Evolutionary conservation across 2,797 vertebrate genomes (phyloP).

Genomic region (Esox lucius): DNA sequence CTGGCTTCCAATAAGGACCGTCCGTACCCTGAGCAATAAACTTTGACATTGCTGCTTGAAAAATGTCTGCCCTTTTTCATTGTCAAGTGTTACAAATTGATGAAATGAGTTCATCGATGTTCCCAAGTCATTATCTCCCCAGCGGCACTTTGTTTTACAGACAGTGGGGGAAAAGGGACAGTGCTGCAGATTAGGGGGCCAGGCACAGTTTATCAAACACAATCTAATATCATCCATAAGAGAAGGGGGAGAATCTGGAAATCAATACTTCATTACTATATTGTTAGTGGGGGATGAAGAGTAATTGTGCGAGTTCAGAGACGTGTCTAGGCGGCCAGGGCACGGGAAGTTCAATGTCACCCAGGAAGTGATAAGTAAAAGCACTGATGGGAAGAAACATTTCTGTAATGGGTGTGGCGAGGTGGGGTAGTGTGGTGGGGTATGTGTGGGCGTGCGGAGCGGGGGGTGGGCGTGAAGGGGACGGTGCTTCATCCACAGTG

Average conservation of each 20-base stretch:
- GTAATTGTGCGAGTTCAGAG: constrained; percentile 87
- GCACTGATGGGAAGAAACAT: constrained; percentile 82
- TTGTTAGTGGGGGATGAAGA: constrained; percentile 97
- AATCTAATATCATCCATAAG: constrained; percentile 99
- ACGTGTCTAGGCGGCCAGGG: constrained; percentile 84
- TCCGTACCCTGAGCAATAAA: constrained; percentile 85
- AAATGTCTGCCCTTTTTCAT: constrained; percentile 86
- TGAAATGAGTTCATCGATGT: constrained; percentile 93
- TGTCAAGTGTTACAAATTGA: constrained; percentile 97
- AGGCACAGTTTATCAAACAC: constrained; percentile 97
- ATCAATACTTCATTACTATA: constrained; percentile 99
- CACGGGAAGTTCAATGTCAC: constrained; percentile 90
- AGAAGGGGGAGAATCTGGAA: constrained; percentile 88
- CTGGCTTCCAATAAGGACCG: constrained; percentile 81
- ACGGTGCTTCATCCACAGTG: constrained; percentile 47
- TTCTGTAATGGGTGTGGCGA: constrained; percentile 67
- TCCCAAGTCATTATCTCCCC: constrained; percentile 93
- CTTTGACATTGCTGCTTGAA: constrained; percentile 91
- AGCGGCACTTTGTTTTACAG: constrained; percentile 96
- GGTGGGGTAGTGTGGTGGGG: not conserved
- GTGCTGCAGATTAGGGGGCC: constrained; percentile 82
- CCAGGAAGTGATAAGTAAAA: constrained; percentile 76
- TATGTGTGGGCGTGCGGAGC: constrained; percentile 10
- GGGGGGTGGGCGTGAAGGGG: constrained; percentile 45
- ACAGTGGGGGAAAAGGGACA: constrained; percentile 84